Conservation (phyloP, 1,140 invertebrate genomes). For the Zaprionus davidi region DNA sequence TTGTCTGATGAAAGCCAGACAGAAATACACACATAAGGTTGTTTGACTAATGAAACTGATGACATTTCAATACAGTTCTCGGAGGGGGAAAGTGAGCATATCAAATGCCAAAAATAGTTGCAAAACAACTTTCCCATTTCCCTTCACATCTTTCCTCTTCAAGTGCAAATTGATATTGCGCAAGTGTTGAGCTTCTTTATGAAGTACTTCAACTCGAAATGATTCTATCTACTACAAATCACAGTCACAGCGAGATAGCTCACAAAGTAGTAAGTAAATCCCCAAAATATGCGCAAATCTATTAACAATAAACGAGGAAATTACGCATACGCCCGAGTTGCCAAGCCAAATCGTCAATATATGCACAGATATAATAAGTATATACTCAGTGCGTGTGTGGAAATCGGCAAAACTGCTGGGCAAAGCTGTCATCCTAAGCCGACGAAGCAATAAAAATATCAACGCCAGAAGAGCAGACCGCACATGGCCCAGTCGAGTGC, state of each 20-base stretch:
- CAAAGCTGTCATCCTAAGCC: constrained; percentile 57
- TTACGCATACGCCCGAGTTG: constrained; percentile 49
- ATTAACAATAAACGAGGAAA: constrained; percentile 40
- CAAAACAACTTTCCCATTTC: neutral
- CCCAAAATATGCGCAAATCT: constrained; percentile 40
- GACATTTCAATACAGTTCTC: neutral
- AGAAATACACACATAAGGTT: neutral
- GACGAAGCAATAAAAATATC: constrained; percentile 73
- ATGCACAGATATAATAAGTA: constrained; percentile 1
- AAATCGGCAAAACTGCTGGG: constrained; percentile 34
- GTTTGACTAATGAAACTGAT: constrained; percentile 13
- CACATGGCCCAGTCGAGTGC: constrained; percentile 19
- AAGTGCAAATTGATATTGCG: neutral
- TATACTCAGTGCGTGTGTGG: constrained; percentile 2
- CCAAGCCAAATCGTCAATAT: constrained; percentile 38
- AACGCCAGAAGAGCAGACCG: constrained; percentile 49
- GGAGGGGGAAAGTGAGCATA: neutral
- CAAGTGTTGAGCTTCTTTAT: constrained; percentile 19
- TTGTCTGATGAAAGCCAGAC: constrained; percentile 36
- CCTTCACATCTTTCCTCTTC: neutral
- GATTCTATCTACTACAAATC: constrained; percentile 17
- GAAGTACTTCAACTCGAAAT: neutral
- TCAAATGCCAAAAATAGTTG: neutral
- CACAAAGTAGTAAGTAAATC: constrained; percentile 5
- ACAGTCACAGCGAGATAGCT: neutral